Conservation (phyloP, 2,113 vertebrate genomes). For the Melanostigma gelatinosum region DNA sequence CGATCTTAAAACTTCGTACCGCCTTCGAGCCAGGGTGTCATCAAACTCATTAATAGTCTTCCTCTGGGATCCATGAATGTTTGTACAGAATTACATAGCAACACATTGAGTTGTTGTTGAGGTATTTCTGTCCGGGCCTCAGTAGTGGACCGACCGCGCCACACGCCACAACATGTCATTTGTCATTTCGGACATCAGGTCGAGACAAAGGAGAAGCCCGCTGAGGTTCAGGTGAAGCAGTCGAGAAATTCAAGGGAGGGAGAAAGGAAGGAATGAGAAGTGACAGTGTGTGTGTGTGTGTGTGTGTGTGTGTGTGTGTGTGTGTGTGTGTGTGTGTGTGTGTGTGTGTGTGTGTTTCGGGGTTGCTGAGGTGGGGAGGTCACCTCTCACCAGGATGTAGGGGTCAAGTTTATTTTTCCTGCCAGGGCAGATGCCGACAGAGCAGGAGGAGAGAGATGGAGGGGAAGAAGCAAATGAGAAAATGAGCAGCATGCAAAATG, state of each 20-base stretch:
- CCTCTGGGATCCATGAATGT: background rate
- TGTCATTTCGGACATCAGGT: background rate
- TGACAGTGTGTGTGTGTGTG: constrained; percentile 6
- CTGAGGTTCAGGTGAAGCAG: constrained; percentile 15
- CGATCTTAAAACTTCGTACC: no score
- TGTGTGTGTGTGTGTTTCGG: constrained; percentile 40
- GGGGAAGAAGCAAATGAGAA: background rate
- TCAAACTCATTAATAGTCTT: background rate
- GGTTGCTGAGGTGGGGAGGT: constrained; percentile 58
- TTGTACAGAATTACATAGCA: background rate
- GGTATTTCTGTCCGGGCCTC: background rate
- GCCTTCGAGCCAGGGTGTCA: background rate
- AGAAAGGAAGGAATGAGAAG: constrained; percentile 12
- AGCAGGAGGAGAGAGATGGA: constrained; percentile 25
- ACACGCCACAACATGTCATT: background rate
- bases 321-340: constrained; percentile 24
- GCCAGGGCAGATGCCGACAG: constrained; percentile 44
- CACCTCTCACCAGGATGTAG: constrained; percentile 69
- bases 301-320: constrained; percentile 13
- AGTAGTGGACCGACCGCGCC: background rate
- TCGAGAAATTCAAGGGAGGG: constrained; percentile 1
- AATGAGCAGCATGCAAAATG: background rate
- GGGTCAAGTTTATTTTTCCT: constrained; percentile 85
- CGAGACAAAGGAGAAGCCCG: background rate
- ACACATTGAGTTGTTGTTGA: background rate